Evolutionary conservation across 2,888 invertebrate genomes (phyloP).

Genomic region (Psylliodes chrysocephalus): DNA sequence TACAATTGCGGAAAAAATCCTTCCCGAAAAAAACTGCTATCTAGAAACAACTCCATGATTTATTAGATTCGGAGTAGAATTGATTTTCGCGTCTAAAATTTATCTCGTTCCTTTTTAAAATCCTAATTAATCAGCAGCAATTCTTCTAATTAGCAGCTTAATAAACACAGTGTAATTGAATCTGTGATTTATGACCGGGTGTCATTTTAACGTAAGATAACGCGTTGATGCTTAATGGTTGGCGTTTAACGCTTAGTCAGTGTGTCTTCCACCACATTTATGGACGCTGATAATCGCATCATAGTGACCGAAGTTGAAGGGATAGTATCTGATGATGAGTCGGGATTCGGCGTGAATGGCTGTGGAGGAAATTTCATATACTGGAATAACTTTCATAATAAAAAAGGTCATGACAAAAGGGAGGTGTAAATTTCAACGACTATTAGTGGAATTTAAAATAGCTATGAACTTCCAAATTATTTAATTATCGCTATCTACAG

Average conservation of each 20-base stretch:
- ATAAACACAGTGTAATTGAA: slow-evolving; percentile 5
- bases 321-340: background rate
- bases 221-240: background rate
- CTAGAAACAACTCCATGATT: too few relatives aligned
- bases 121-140: slow-evolving; percentile 2
- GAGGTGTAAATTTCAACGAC: too few relatives aligned
- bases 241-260: background rate
- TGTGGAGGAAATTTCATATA: background rate
- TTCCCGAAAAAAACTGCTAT: too few relatives aligned
- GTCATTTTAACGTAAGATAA: slow-evolving; percentile 5
- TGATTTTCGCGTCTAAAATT: too few relatives aligned
- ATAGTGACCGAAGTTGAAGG: background rate
- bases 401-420: too few relatives aligned
- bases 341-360: background rate
- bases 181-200: slow-evolving; percentile 1
- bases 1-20: too few relatives aligned
- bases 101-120: too few relatives aligned
- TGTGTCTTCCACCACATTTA: slow-evolving; percentile 6
- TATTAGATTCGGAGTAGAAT: too few relatives aligned
- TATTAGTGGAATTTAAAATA: too few relatives aligned
- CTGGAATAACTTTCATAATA: too few relatives aligned
- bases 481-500: too few relatives aligned
- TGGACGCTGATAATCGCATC: background rate
- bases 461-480: too few relatives aligned
- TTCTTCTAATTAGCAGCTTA: background rate